Conservation (phyloP, 2,888 invertebrate species). For the Heliconius erato region DNA sequence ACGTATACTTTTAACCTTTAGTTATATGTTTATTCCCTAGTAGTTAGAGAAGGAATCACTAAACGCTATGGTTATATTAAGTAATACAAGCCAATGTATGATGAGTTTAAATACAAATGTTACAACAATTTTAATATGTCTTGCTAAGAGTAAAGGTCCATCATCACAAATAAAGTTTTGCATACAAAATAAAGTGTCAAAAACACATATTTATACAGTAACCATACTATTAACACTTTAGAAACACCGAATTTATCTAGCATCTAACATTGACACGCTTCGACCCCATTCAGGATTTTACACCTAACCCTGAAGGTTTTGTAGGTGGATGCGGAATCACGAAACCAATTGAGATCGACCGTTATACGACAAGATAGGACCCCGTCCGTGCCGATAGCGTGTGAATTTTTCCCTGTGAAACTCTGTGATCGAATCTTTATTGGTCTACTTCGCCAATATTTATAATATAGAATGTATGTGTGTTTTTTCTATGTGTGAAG, state of each 20-base stretch:
- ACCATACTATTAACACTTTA: not conserved
- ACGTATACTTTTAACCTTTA: too few relatives aligned
- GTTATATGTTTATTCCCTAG: too few relatives aligned
- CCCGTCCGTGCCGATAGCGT: constrained; percentile 41
- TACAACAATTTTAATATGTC: too few relatives aligned
- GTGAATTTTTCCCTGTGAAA: constrained; percentile 43
- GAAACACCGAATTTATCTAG: constrained; percentile 16
- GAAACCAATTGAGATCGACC: constrained; percentile 67
- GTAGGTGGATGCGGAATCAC: constrained; percentile 66
- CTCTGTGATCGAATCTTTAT: constrained; percentile 43
- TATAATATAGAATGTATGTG: constrained; percentile 41
- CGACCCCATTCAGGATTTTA: constrained; percentile 40
- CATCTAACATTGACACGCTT: constrained; percentile 26
- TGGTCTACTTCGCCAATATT: constrained; percentile 37
- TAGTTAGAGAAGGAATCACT: too few relatives aligned
- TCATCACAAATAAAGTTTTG: too few relatives aligned
- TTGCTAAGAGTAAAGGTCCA: too few relatives aligned
- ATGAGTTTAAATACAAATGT: too few relatives aligned
- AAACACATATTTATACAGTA: not conserved
- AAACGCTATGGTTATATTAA: too few relatives aligned
- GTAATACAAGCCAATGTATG: too few relatives aligned
- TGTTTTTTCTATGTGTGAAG: not conserved
- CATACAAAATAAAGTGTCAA: not conserved
- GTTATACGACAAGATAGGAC: constrained; percentile 46
- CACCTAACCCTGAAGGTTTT: constrained; percentile 44